Evolutionary conservation across 2,888 invertebrate species (phyloP).

Genomic region (Synanthedon vespiformis): DNA sequence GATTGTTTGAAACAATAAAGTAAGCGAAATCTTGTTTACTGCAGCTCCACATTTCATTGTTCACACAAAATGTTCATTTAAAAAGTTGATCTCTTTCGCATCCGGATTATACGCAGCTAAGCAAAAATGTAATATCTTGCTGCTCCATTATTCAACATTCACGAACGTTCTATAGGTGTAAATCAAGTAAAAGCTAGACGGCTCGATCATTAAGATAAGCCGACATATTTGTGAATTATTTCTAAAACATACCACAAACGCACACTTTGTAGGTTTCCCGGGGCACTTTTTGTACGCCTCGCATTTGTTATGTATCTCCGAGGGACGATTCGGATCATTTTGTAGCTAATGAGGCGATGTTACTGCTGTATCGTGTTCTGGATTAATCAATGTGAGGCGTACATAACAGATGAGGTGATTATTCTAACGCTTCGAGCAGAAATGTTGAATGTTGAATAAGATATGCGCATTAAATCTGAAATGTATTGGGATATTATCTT

Average conservation of each 20-base stretch:
- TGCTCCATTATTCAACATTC: constrained; percentile 14
- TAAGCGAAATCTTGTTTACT: no score
- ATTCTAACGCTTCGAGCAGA: neutral
- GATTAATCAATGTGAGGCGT: constrained; percentile 7
- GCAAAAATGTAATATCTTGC: constrained; percentile 1
- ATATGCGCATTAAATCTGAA: no score
- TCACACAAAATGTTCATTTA: neutral
- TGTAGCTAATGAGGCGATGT: constrained; percentile 8
- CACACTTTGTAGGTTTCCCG: neutral
- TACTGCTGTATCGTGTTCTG: constrained; percentile 5
- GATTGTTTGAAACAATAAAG: no score
- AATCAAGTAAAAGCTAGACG: constrained; percentile 11
- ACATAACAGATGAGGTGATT: neutral
- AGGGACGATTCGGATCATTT: constrained; percentile 6
- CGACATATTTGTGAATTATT: constrained; percentile 7
- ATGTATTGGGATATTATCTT: no score
- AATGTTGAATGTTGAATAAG: neutral
- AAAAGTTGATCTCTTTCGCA: neutral
- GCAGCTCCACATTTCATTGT: no score
- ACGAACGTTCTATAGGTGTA: constrained; percentile 13
- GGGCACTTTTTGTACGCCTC: no score
- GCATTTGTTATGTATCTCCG: constrained; percentile 1
- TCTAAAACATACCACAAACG: neutral
- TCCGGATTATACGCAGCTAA: neutral
- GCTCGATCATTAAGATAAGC: constrained; percentile 11